Conservation (phyloP, 2,113 vertebrate genomes). For the Anguilla japonica region DNA sequence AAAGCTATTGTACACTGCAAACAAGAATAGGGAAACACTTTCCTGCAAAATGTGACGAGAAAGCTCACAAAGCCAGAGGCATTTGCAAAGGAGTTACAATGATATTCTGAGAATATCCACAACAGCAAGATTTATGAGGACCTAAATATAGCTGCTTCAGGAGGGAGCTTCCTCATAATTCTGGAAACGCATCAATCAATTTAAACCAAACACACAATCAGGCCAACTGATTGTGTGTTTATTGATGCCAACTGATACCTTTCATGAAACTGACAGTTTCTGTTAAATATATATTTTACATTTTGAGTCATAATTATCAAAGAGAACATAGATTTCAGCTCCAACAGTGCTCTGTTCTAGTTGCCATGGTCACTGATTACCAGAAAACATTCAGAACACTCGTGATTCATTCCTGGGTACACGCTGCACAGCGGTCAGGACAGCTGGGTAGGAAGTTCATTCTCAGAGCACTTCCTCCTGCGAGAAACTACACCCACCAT, state of each 20-base stretch:
- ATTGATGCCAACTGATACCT: background rate
- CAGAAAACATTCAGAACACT: background rate
- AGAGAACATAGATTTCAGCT: background rate
- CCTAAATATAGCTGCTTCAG: background rate
- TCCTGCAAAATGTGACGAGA: background rate
- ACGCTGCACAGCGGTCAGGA: background rate
- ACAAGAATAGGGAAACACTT: background rate
- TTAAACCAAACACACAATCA: background rate
- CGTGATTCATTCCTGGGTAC: background rate
- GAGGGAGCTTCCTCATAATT: background rate
- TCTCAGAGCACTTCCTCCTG: background rate
- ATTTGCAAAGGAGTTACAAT: background rate
- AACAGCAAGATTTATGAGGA: background rate
- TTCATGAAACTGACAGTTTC: background rate
- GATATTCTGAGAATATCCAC: background rate
- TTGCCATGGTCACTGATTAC: background rate
- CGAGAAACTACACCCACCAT: background rate
- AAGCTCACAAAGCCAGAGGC: background rate
- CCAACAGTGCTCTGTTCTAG: background rate
- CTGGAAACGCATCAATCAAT: background rate
- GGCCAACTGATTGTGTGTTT: background rate
- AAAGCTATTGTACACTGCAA: background rate
- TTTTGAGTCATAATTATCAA: background rate
- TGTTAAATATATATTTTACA: background rate
- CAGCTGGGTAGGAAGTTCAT: background rate